Base-by-base conservation (phyloP, 1,140 invertebrate genomes). In the Cephus cinctus region DNA sequence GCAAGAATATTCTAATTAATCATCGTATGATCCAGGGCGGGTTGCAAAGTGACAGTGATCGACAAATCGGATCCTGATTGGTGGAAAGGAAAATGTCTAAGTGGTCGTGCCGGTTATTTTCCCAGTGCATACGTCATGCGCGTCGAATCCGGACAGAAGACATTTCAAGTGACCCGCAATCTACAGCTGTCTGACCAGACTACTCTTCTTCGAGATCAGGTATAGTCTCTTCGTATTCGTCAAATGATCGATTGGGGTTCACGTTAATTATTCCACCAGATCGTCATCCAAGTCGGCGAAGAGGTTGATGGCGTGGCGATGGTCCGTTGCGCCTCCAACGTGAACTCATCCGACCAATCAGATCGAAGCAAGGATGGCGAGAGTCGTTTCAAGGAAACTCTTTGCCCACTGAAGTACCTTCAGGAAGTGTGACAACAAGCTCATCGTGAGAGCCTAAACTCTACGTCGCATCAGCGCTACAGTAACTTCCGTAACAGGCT, bases 81-180 rank as follows among this genome's bases (percentile, higher is more conserved):
- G 95, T 98, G 94, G 94, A 90, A 94, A 77, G 94, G 94, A 20
- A 96, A 96, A 74, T 95, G 92, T 62, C 79, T 95, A 42, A 71
- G 73, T 12, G 92, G 93, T 11, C 85, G 87, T 59, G 82, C 89
- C n/a, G 94, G 94, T 15, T 96, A 90, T 73, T 96, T 97, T 66
- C 94, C 94, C 1, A 94, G 92, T 34, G 95, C 94, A 57, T 97
- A 96, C 65, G 93, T 95, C 40, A 92, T 91, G 31, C 88, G 90
- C 61, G 75, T 96, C 14, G 89, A 92, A 68, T 86, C 90, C 20
- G 92, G 92, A 5, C 93, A 97, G 70, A 86, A 87, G 61, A 89
- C 93, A 0, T 77, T 95, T 12, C 93, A 96, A 78, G 94, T 90
- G 25, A 85, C 79, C 0, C 80, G 85, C 34, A 85, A 86, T 52